Base-by-base conservation (phyloP, 2,888 invertebrate genomes). In the Pandemis heparana region DNA sequence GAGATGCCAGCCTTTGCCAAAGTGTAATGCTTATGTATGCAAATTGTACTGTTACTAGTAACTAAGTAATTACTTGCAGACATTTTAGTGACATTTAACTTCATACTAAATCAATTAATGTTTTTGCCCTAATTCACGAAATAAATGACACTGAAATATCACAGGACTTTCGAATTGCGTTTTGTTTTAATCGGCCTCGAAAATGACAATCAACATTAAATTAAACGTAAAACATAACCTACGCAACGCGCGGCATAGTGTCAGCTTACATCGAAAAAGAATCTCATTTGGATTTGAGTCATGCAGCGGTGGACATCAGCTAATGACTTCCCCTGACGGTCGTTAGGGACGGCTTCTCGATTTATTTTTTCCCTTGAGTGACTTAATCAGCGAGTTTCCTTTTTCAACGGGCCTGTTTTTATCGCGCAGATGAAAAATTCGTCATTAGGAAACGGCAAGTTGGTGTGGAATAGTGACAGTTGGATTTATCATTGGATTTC, bases 261-360 rank as follows among this genome's bases (percentile, higher is more conserved):
- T 61, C 51, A 65, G 51, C 69, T 43, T 74, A 74, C 64, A 51
- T 64, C 23, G 65, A 65, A 74, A 74, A 61, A 70, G 48, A 65
- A 53, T 70, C 74, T 74, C 65, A 74, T 74, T 70, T 74, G 53
- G 74, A 89, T 88, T 87, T 87, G 82, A 87, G 85, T 88, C 86
- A 89, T 88, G 89, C 85, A 86, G 86, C 85, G 84, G 83, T 85
- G 87, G 89, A 88, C 89, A 89, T 87, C 86, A 85, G 86, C 88
- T 91, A 92, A 91, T 88, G 91, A 88, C 87, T 85, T 90, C 91
- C 90, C 90, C 79, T 84, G 90, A 82, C 86, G 88, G 85, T 91
- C 91, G 89, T 91, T 90, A 91, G 80, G 87, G 83, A 79, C 78
- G 83, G 81, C 80, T 87, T 79, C 83, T 87, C 89, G 86, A 89